Evolutionary conservation across 2,888 invertebrate species (phyloP), one percentile per base, ranked within the genome.

Genomic region (Lymantria monacha): DNA sequence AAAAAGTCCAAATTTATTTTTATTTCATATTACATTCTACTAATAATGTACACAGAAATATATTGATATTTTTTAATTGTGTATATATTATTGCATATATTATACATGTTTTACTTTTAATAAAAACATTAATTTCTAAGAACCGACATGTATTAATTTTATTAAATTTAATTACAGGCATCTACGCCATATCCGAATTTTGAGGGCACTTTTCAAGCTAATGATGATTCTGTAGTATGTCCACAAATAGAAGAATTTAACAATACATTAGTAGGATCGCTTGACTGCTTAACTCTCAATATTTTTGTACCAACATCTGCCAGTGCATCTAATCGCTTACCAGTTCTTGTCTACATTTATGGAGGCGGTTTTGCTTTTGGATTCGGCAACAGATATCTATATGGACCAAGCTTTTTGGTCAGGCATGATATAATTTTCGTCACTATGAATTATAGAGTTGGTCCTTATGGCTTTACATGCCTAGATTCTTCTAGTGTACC

Each of bases 381-480:
- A 0, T 36, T 22, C 14, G 42, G 33, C n/a, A 48, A 44, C 3
- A 37, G 55, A 49, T 7, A 42, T 14, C 7, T 47, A n/a, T 51
- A 49, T 14, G 51, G 51, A 7, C 55, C 55, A 0, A 44, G 7
- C 5, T 55, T 45, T 36, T 43, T 70, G 11, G 52, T 72, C 7
- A 51, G 46, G 42, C 63, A 70, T 40, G 59, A 67, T 13, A 58
- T 71, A 10, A 56, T 71, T n/a, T 42, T 72, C 12, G 63, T 72
- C 7, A 68, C 66, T 1, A 15, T 72, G 3, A 72, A 66, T 44
- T 67, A 72, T 40, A 51, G 71, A 22, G 12, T 68, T 7, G 70
- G 66, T 9, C 50, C 65, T 2, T 72, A 68, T 38, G 71, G 71
- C 0, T 71, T 71, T 30, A 65, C 71, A 66, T 69, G 70, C 30